Evolutionary conservation across 2,113 vertebrate species (phyloP), one percentile per base, ranked within the genome.

Genomic region (Laticauda colubrina): DNA sequence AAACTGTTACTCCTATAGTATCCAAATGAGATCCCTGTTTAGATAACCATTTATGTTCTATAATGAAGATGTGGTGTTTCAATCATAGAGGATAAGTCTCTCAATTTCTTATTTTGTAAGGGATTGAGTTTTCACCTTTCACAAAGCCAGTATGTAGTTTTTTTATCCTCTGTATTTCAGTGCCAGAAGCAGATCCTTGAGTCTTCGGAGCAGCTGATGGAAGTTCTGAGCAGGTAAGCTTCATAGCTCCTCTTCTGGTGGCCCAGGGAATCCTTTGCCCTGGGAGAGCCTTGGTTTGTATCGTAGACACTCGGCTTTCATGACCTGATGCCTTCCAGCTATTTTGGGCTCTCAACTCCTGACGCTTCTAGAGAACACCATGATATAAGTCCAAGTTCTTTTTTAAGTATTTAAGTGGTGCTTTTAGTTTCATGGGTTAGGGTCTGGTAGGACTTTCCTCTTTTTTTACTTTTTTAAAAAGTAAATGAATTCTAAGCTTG

Each of bases 151-250:
- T 34, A 43, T 81, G 7, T 43, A 43, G 18, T 81, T 81, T 81
- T 45, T 81, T 34, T 88, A 1, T 0, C 2, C 89, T 88, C n/a
- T 93, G 55, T 57, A 21, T 21, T 93, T 54, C 92, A 99, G 99
- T 98, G 97, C 29, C 98, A 97, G 59, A 97, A 95, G 90, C 97
- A 69, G 21, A 94, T 98, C 55, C 92, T 98, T 45, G 96, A 98
- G 92, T 98, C 98, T 14, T 98, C 98, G 0, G 98, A 98, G 95
- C 97, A 93, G 53, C 95, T 99, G 55, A 97, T 98, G 0, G 98
- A 98, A 11, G 94, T 98, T n/a, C 95, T 98, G 9, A 95, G 88
- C 95, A 98, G 98, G 99, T 99, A 95, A 96, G 54, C 2, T 0
- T 85, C 7, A 23, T 6, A 10, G 20, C 1, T 12, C 2, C 23